Percentiles rank a stretch among this genome's conserved stretches.
phyloP scores from a whole-genome alignment of 1,140 invertebrate genomes.

The Euura saliciscinereae region DNA sequence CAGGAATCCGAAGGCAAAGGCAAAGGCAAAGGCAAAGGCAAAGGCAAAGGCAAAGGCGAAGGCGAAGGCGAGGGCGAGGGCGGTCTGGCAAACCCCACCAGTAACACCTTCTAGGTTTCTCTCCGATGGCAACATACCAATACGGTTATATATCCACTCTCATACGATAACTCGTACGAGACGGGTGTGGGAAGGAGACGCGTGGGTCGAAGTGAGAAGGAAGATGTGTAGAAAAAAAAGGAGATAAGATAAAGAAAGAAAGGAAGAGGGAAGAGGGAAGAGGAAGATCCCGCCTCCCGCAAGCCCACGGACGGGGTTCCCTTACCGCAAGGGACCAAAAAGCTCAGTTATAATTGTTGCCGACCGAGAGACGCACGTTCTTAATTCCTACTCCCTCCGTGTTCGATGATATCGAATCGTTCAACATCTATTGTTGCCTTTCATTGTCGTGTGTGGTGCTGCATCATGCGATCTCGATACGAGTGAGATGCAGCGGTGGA shows the following conservation, averaged over 20 bases:
- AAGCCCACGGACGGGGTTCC: neutral
- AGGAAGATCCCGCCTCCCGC: conserved; percentile 32
- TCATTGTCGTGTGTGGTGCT: neutral
- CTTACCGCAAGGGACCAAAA: conserved; percentile 47
- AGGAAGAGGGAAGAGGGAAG: conserved; percentile 19
- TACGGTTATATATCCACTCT: conserved; percentile 22
- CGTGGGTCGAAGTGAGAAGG: neutral
- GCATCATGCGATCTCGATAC: too few relatives aligned
- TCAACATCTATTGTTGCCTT: neutral
- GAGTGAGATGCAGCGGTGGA: neutral
- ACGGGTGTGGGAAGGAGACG: neutral
- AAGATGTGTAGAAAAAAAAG: neutral
- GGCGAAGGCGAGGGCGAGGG: conserved; percentile 43
- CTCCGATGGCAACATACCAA: conserved; percentile 33
- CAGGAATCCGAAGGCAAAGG: conserved; percentile 18
- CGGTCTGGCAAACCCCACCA: conserved; percentile 55
- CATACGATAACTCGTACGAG: conserved; percentile 21
- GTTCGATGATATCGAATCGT: neutral
- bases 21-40: conserved; percentile 23
- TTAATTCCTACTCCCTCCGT: neutral
- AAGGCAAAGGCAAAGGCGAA: conserved; percentile 26
- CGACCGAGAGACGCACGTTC: conserved; percentile 48
- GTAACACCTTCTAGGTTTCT: conserved; percentile 43
- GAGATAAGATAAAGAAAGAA: conserved; percentile 7
- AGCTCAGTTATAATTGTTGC: conserved; percentile 63